phyloP scores from a whole-genome alignment of 2,888 invertebrate species.

The Nymphalis c-album region DNA sequence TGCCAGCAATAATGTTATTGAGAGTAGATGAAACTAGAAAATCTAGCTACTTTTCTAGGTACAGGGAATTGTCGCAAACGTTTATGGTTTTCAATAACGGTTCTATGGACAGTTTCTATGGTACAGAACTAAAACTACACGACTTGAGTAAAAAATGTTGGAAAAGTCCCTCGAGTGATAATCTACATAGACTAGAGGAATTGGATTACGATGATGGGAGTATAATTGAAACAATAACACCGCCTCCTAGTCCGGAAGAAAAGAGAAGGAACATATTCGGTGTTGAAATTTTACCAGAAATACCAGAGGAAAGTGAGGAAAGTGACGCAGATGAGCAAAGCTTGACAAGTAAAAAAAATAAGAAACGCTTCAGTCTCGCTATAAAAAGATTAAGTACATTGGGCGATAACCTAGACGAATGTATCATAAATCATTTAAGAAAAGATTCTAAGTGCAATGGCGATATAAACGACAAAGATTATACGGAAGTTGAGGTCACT shows the following conservation, averaged over 20 bases:
- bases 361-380: slow-evolving; percentile 66
- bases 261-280: slow-evolving; percentile 74
- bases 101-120: slow-evolving; percentile 52
- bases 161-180: slow-evolving; percentile 76
- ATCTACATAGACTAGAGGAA: slow-evolving; percentile 56
- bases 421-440: slow-evolving; percentile 69
- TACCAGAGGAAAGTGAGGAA: slow-evolving; percentile 77
- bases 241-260: slow-evolving; percentile 74
- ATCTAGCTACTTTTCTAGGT: slow-evolving; percentile 63
- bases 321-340: slow-evolving; percentile 56
- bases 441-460: slow-evolving; percentile 60
- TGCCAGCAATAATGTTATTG: slow-evolving; percentile 67
- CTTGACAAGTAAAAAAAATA: slow-evolving; percentile 47
- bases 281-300: slow-evolving; percentile 78
- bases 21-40: slow-evolving; percentile 59
- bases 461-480: slow-evolving; percentile 56
- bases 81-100: slow-evolving; percentile 69
- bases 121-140: slow-evolving; percentile 68
- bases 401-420: slow-evolving; percentile 76
- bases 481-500: slow-evolving; percentile 67
- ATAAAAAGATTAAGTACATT: slow-evolving; percentile 78
- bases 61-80: slow-evolving; percentile 65
- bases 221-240: slow-evolving; percentile 62
- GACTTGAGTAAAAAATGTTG: slow-evolving; percentile 72
- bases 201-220: slow-evolving; percentile 48